phyloP scores from a whole-genome alignment of 2,888 invertebrate species.

The Allolobophora icterica region DNA sequence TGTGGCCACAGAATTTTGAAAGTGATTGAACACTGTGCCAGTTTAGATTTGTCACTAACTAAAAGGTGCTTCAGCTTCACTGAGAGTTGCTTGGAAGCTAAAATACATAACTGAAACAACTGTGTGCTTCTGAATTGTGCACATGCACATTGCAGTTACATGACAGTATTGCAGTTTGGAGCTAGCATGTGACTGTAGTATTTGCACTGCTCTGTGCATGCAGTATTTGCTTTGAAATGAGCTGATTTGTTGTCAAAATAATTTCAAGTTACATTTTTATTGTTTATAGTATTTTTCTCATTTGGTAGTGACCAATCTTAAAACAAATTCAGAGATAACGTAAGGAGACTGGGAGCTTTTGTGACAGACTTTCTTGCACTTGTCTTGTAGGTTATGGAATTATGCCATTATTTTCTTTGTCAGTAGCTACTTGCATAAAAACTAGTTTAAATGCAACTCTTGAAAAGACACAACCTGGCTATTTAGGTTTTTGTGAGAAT shows the following conservation, averaged over 20 bases:
- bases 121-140: not conserved
- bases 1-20: slow-evolving; percentile 18
- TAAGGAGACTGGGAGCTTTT: not conserved
- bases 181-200: not conserved
- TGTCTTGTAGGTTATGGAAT: not conserved
- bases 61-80: not conserved
- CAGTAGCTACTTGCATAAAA: too few relatives aligned
- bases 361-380: not conserved
- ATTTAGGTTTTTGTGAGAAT: not conserved
- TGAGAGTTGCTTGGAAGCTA: slow-evolving; percentile 7
- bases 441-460: not conserved
- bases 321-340: not conserved
- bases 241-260: not conserved
- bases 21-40: slow-evolving; percentile 6
- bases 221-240: not conserved
- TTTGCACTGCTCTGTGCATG: not conserved
- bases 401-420: not conserved
- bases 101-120: not conserved
- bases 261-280: slow-evolving; percentile 2
- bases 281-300: not conserved
- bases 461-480: not conserved
- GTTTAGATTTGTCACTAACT: slow-evolving; percentile 5
- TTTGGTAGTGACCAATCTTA: not conserved
- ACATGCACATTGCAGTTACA: not conserved
- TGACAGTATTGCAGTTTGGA: not conserved